Evolutionary conservation across 2,797 vertebrate species (phyloP), one percentile per base, ranked within the genome.

Genomic region (Mastacembelus armatus): DNA sequence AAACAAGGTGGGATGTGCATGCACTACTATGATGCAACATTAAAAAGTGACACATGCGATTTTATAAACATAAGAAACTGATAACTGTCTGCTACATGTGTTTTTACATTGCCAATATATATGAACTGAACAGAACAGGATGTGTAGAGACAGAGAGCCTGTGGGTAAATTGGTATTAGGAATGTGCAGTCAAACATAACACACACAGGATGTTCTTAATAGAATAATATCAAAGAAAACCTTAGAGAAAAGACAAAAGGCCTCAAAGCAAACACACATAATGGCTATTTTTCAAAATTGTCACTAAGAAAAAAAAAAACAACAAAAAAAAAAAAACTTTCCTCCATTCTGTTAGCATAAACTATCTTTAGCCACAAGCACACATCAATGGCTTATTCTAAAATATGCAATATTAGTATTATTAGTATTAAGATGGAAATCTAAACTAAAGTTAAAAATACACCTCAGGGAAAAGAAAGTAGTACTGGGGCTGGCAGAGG

Each of bases 21-120:
- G n/a, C 15, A n/a, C 6, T 38, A 4, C 18, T 39, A 42, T 42
- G 39, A 10, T 7, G 10, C n/a, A 42, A 40, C 39, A 40, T 42
- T 38, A 42, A 77, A 86, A 88, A 80, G 80, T 84, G 87, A 83
- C 84, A 85, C 74, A 89, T 89, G 80, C 81, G n/a, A n/a, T n/a
- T n/a, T n/a, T n/a, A 77, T 85, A 35, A n/a, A 33, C 67, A 84
- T 74, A 44, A 24, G 47, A 57, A 12, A 44, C 51, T 74, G 33
- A 42, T 55, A 14, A 50, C 33, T 50, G 42, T 61, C 49, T 79
- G 62, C 59, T 50, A 43, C 40, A 63, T 54, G 39, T 44, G 51
- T 72, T 35, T 27, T 10, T 26, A 68, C 30, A 43, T 38, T 18
- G 16, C 18, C 42, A 48, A n/a, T 33, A 49, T 15, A 38, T 16